Conservation (phyloP, 37 sponge, comb jelly and placozoan species). For the Oopsacas minuta region DNA sequence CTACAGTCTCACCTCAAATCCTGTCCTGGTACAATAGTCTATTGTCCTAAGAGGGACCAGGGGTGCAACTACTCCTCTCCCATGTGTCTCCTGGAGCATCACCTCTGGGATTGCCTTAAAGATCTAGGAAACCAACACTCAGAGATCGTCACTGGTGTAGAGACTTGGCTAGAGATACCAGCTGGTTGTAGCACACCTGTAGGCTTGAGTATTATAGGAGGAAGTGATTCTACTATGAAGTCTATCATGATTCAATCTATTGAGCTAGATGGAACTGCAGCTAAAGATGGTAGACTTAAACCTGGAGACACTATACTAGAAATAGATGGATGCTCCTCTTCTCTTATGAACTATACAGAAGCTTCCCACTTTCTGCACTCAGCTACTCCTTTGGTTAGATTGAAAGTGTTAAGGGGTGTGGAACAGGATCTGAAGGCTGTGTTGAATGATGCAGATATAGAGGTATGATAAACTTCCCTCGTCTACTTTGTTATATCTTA, state of each 20-base stretch:
- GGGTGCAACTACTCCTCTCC: slow-evolving; percentile 57
- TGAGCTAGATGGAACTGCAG: slow-evolving; percentile 43
- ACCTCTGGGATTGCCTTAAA: slow-evolving; percentile 59
- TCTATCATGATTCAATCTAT: slow-evolving; percentile 39
- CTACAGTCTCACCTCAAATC: slow-evolving; percentile 47
- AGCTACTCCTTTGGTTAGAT: slow-evolving; percentile 30
- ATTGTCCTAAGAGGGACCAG: slow-evolving; percentile 45
- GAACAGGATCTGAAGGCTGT: background rate
- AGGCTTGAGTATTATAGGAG: background rate
- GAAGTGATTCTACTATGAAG: background rate
- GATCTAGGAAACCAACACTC: background rate
- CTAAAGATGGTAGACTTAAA: slow-evolving; percentile 43
- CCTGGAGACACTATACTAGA: slow-evolving; percentile 47
- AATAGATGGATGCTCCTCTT: slow-evolving; percentile 15
- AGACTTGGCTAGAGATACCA: background rate
- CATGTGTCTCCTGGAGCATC: slow-evolving; percentile 58
- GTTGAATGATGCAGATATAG: slow-evolving; percentile 8
- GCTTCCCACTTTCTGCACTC: slow-evolving; percentile 18
- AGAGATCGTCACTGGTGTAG: background rate
- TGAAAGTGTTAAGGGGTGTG: slow-evolving; percentile 38
- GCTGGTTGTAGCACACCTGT: background rate
- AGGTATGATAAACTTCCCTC: background rate
- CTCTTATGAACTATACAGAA: slow-evolving; percentile 38
- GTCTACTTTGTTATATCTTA: background rate
- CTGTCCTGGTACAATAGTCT: slow-evolving; percentile 51